These are phyloP conservation scores for Notolabrus celidotus DNA, from an alignment of 2,797 vertebrate species.

Conservation along the genomic window DNA sequence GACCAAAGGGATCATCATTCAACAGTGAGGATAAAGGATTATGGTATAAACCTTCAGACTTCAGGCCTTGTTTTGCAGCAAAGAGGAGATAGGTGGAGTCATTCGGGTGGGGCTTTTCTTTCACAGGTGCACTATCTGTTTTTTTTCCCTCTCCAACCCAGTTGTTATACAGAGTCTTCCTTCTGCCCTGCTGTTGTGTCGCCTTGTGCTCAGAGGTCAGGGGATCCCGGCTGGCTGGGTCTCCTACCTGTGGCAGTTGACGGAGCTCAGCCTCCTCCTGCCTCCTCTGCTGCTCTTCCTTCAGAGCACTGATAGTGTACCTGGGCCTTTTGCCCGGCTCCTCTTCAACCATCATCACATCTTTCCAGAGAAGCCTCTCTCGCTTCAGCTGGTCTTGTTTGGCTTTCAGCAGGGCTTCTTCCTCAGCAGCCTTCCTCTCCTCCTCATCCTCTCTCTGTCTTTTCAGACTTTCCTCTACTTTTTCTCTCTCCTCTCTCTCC, in stretches of 20 bases:
- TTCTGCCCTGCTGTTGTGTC: not conserved
- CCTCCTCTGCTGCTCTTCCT: not conserved
- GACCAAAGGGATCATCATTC: no score
- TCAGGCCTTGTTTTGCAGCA: not conserved
- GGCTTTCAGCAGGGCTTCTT: not conserved
- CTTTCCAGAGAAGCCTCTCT: not conserved
- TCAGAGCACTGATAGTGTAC: not conserved
- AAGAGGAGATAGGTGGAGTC: not conserved
- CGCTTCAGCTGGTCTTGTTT: no score
- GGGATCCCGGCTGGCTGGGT: not conserved
- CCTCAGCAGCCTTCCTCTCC: not conserved
- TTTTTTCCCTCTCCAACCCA: not conserved
- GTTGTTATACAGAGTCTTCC: not conserved
- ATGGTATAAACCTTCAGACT: not conserved
- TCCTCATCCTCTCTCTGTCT: no score
- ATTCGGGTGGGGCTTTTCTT: no score
- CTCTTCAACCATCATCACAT: not conserved
- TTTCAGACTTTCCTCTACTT: no score
- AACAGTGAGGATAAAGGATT: no score
- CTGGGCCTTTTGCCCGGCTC: not conserved
- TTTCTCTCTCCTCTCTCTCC: no score
- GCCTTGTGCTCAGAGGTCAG: not conserved
- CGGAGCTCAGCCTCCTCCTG: not conserved
- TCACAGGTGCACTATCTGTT: no score
- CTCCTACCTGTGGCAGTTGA: not conserved